Evolutionary conservation across 1,140 invertebrate species (phyloP).

Genomic region (Neotoxoptera formosana): DNA sequence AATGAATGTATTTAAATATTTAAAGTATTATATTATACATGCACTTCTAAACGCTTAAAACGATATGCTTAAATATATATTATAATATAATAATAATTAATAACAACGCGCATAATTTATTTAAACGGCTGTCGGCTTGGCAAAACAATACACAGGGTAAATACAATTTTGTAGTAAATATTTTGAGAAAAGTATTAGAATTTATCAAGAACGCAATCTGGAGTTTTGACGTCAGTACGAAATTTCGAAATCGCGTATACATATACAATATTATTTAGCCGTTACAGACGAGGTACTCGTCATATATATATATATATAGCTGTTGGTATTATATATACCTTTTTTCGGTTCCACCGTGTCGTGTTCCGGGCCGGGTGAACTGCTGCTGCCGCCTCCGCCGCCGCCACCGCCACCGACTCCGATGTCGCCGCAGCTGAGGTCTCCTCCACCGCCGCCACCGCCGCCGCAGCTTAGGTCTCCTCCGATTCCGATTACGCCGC

Average conservation of each 20-base stretch:
- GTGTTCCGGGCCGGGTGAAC: not conserved
- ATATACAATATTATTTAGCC: not conserved
- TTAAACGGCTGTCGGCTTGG: not conserved
- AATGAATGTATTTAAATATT: not conserved
- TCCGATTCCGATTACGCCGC: not conserved
- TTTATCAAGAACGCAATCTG: not conserved
- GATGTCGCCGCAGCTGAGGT: not conserved
- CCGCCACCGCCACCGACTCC: not conserved
- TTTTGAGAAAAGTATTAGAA: not conserved
- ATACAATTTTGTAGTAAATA: not conserved
- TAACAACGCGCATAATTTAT: not conserved
- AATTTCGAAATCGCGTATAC: not conserved
- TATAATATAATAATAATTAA: not conserved
- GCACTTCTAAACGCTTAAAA: not conserved
- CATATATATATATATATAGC: not conserved
- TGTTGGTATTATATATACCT: constrained; percentile 5
- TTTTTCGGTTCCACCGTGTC: constrained; percentile 37
- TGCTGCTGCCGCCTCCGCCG: not conserved
- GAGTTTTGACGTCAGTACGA: not conserved
- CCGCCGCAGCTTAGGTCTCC: not conserved
- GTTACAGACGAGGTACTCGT: not conserved
- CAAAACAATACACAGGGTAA: not conserved
- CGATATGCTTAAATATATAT: not conserved
- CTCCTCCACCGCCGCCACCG: not conserved
- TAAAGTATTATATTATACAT: not conserved